Evolutionary conservation across 2,113 vertebrate species (phyloP).

Genomic region (Hystrix brachyura): DNA sequence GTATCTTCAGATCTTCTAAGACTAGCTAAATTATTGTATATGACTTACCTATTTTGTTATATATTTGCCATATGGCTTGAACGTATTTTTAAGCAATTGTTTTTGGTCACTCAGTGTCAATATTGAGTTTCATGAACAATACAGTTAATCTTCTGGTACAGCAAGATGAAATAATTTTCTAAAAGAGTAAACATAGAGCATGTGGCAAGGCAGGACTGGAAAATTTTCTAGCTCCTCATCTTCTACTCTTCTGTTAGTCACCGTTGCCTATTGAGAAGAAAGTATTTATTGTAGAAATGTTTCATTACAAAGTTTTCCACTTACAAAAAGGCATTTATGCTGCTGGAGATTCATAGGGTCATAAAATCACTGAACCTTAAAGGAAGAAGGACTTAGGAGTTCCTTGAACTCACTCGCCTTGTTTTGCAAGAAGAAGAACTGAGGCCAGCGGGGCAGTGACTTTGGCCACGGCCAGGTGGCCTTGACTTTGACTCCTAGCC

Average conservation of each 20-base stretch:
- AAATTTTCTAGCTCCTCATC: not conserved
- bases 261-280: not conserved
- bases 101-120: not conserved
- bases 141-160: not conserved
- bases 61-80: not conserved
- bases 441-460: not conserved
- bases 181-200: not conserved
- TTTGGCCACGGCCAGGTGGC: slow-evolving; percentile 31
- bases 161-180: not conserved
- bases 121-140: slow-evolving; percentile 12
- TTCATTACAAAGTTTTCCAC: slow-evolving; percentile 28
- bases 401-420: slow-evolving; percentile 15
- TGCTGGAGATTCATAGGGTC: slow-evolving; percentile 42
- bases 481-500: not conserved
- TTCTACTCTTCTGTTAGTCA: not conserved
- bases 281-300: not conserved
- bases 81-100: not conserved
- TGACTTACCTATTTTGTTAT: not conserved
- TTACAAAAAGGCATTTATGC: slow-evolving; percentile 29
- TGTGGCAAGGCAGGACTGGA: not conserved
- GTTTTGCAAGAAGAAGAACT: slow-evolving; percentile 47
- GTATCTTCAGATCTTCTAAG: not conserved
- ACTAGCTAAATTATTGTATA: not conserved
- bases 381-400: slow-evolving; percentile 48
- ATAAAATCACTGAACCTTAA: slow-evolving; percentile 68